Base-by-base conservation (phyloP, 92 coral and sea anemone genomes). In the Phenganax stokvisi region DNA sequence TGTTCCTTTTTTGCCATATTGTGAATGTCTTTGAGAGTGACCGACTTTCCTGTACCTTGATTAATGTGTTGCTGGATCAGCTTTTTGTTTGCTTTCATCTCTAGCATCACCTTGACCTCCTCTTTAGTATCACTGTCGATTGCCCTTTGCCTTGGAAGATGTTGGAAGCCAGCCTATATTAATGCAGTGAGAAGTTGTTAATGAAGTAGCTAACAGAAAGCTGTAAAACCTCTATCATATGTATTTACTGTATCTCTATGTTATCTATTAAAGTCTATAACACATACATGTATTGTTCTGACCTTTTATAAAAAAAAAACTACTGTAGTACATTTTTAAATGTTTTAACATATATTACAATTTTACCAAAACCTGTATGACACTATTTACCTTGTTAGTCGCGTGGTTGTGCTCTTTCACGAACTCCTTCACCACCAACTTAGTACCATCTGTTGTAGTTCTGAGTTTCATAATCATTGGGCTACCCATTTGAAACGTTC, bases 1-100 rank as follows among this genome's bases (percentile, higher is more conserved):
- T 79, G 59, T 79, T 15, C 71, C 61, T 58, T 73, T 56, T 65
- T 55, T 54, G 44, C 71, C 79, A 85, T 77, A 76, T 85, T 80
- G 72, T 85, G 88, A 9, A 85, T 80, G 62, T 85, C 88, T 69
- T 85, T 84, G 6, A 84, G 71, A 7, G 87, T 78, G 16, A 79
- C 62, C 3, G 27, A 17, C 44, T 83, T 83, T 44, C 86, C 86
- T 28, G 82, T 74, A 2, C 83, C 85, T 30, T 74, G 25, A 12
- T 29, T 70, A 1, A 83, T 83, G 17, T 73, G 85, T 13, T 83
- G 85, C 53, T 83, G 81, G 3, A 83, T 73, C 17, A 83, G 73
- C 59, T 83, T 83, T 56, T 73, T 83, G 69, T 83, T 75, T 6
- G 72, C 85, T 59, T 57, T 70, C 85, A 83, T 60, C 44, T 72